A percentile compares a stretch with the other conserved stretches of the same genome.
These are phyloP conservation scores for Whitmania pigra DNA, from an alignment of 1,140 invertebrate species.

Conservation along the genomic window DNA sequence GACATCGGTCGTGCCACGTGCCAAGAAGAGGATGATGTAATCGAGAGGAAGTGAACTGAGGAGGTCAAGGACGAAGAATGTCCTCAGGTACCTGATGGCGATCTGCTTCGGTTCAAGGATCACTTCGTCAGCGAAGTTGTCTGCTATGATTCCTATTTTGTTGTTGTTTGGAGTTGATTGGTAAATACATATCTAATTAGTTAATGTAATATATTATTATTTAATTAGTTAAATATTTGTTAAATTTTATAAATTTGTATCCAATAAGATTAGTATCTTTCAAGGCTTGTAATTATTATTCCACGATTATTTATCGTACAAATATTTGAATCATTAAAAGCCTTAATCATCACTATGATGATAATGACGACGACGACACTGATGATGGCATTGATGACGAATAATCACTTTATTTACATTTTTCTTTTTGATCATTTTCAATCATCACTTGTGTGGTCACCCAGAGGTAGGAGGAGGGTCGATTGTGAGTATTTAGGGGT, in stretches of 20 bases:
- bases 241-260: not conserved
- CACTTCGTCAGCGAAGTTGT: slow-evolving; percentile 83
- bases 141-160: slow-evolving; percentile 83
- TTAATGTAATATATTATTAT: no score
- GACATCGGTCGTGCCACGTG: slow-evolving; percentile 42
- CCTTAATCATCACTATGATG: not conserved
- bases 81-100: slow-evolving; percentile 91
- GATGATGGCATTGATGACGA: not conserved
- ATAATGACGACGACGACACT: not conserved
- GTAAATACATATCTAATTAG: no score
- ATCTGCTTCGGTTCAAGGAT: slow-evolving; percentile 96
- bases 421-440: not conserved
- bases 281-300: no score
- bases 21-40: slow-evolving; percentile 98
- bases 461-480: not conserved
- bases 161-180: no score
- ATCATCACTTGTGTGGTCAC: not conserved
- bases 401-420: slow-evolving; percentile 5
- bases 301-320: slow-evolving; percentile 24
- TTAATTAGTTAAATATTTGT: no score
- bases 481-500: not conserved
- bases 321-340: slow-evolving; percentile 1
- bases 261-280: no score
- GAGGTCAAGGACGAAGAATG: slow-evolving; percentile 98
- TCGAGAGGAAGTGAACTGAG: slow-evolving; percentile 97